A percentile compares a stretch with the other conserved stretches of the same genome.
These are phyloP conservation scores for Periplaneta americana DNA, from an alignment of 1,140 invertebrate genomes.

Conservation along the genomic window DNA sequence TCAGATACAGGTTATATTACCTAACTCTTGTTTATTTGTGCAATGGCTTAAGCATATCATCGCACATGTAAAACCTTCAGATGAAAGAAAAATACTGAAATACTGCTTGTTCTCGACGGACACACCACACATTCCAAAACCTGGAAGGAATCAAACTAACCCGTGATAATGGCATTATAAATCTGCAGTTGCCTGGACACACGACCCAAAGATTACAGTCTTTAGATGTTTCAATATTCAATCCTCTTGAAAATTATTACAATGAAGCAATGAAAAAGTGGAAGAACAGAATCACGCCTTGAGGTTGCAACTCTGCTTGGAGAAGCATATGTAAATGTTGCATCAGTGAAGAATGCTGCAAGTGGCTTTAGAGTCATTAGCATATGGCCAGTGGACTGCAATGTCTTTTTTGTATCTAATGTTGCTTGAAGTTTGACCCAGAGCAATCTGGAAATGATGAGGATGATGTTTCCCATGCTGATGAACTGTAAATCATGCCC, in stretches of 20 bases:
- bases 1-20: conserved; percentile 29
- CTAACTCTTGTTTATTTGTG: too few species aligned
- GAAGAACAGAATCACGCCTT: conserved; percentile 23
- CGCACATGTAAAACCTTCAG: conserved; percentile 21
- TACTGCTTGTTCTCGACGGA: conserved; percentile 29
- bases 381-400: conserved; percentile 33
- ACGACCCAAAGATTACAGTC: conserved; percentile 36
- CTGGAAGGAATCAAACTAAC: conserved; percentile 1
- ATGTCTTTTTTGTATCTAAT: conserved; percentile 33
- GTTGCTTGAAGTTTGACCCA: not conserved
- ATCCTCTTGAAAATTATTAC: conserved; percentile 28
- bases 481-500: not conserved
- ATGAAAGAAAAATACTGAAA: too few species aligned
- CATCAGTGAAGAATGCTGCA: too few species aligned
- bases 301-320: conserved; percentile 27
- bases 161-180: conserved; percentile 9
- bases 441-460: not conserved
- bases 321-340: conserved; percentile 33
- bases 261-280: not conserved
- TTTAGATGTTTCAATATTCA: conserved; percentile 32
- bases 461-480: not conserved
- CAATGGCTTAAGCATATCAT: conserved; percentile 24
- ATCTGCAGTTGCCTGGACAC: conserved; percentile 23
- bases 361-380: conserved; percentile 31
- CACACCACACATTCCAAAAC: conserved; percentile 23